Evolutionary conservation across 2,888 invertebrate species (phyloP).

Genomic region (Quadroppia sp.): DNA sequence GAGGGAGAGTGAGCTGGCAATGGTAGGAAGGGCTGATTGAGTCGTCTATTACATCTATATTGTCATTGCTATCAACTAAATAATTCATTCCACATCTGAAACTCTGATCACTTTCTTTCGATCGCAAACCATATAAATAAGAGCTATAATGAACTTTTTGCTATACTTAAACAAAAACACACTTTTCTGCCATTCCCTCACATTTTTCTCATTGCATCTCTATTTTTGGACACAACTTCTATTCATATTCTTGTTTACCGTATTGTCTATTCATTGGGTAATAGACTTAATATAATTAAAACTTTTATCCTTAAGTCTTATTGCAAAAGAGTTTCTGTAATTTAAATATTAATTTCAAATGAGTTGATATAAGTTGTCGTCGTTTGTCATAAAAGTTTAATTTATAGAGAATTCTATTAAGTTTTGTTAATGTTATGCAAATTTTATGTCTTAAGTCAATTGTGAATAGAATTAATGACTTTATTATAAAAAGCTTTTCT

Average conservation of each 20-base stretch:
- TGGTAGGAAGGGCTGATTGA: not conserved
- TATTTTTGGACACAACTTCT: constrained; percentile 17
- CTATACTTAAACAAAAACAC: not conserved
- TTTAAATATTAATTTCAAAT: constrained; percentile 38
- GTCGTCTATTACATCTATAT: constrained; percentile 32
- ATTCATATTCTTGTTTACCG: constrained; percentile 2
- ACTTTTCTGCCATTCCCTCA: not conserved
- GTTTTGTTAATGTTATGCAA: constrained; percentile 34
- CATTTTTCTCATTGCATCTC: constrained; percentile 1
- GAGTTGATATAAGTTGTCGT: constrained; percentile 21
- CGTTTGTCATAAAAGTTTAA: constrained; percentile 35
- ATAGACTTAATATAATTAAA: constrained; percentile 30
- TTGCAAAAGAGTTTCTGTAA: not conserved
- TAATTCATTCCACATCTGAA: constrained; percentile 35
- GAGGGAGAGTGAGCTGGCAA: not conserved
- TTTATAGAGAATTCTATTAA: constrained; percentile 34
- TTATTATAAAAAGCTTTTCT: constrained; percentile 2
- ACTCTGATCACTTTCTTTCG: constrained; percentile 35
- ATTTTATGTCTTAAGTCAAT: constrained; percentile 33
- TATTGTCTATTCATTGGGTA: constrained; percentile 16
- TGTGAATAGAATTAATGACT: constrained; percentile 20
- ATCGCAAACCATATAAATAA: constrained; percentile 33
- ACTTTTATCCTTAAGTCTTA: not conserved
- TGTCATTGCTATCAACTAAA: constrained; percentile 38
- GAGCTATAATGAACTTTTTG: constrained; percentile 37